A percentile compares a stretch with the other conserved stretches of the same genome.
These are phyloP conservation scores for Columba livia DNA, from an alignment of 2,113 vertebrate species.

Conservation along the genomic window DNA sequence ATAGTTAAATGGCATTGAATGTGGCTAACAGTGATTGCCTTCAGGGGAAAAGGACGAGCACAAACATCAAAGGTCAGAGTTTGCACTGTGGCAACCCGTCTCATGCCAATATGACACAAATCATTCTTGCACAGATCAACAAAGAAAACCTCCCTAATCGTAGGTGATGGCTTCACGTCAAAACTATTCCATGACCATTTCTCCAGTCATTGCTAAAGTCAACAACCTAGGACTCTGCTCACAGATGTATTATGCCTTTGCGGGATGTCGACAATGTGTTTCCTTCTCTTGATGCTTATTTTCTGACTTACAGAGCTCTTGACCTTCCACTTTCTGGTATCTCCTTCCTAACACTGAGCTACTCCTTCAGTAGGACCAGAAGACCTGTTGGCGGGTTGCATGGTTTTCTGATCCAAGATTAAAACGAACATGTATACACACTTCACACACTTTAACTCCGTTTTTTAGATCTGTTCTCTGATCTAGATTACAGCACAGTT, in stretches of 20 bases:
- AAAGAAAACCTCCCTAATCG: neutral
- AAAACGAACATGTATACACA: neutral
- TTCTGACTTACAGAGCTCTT: neutral
- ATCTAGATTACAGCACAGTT: neutral
- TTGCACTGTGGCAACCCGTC: neutral
- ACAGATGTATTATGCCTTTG: accelerated
- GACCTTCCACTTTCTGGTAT: neutral
- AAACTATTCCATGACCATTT: neutral
- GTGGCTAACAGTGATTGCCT: neutral
- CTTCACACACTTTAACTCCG: neutral
- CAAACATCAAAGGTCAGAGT: neutral
- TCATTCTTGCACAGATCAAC: neutral
- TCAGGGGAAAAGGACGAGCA: neutral
- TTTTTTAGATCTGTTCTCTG: neutral
- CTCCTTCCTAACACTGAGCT: neutral
- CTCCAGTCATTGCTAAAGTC: neutral
- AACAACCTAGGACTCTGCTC: neutral
- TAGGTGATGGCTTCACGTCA: neutral
- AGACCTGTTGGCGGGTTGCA: neutral
- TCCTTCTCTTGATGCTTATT: neutral
- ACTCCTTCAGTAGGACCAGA: neutral
- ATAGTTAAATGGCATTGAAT: neutral
- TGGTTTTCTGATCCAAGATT: neutral
- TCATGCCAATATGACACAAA: neutral
- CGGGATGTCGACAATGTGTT: neutral